Evolutionary conservation across 2,797 vertebrate species (phyloP), one percentile per base, ranked within the genome.

Genomic region (Artibeus lituratus): DNA sequence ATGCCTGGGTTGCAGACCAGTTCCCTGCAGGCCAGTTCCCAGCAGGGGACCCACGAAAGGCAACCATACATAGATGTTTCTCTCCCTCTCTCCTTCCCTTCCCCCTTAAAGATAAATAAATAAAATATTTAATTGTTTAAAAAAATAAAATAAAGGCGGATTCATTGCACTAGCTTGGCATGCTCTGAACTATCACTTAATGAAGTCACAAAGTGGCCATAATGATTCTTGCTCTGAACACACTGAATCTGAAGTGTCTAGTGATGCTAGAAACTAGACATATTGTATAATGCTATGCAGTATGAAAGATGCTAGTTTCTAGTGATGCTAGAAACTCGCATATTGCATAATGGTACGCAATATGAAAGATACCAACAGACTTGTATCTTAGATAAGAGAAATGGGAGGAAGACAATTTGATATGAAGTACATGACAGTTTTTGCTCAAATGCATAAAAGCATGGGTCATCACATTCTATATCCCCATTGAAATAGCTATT

Each of bases 391-490:
- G 90, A 91, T 96, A 98, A 97, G 87, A 92, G 55, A 2, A 0
- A 82, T 88, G 81, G 76, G 57, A 97, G 55, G 39, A 70, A 67
- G 83, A 92, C 72, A 59, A 91, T 88, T 90, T 97, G 95, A 98
- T 97, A 87, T 0, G 81, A 98, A 98, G 94, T 97, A 97, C 95
- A 19, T 97, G 97, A 97, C 94, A 96, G 96, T 62, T 97, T 42
- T 94, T 96, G 87, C 94, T 95, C 96, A 97, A 95, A 97, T 72
- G 95, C 90, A 89, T 90, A 97, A 95, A 96, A 96, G 94, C 77
- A 29, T 55, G 16, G 94, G 90, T 93, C 95, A 93, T n/a, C 93
- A 80, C 95, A 96, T 80, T 96, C 96, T 95, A 93, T 91, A 93
- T 91, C 93, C 32, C 92, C 76, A 95, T 93, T 96, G 88, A 94